Conservation (phyloP, 2,113 vertebrate genomes). For the Ptyas mucosa region DNA sequence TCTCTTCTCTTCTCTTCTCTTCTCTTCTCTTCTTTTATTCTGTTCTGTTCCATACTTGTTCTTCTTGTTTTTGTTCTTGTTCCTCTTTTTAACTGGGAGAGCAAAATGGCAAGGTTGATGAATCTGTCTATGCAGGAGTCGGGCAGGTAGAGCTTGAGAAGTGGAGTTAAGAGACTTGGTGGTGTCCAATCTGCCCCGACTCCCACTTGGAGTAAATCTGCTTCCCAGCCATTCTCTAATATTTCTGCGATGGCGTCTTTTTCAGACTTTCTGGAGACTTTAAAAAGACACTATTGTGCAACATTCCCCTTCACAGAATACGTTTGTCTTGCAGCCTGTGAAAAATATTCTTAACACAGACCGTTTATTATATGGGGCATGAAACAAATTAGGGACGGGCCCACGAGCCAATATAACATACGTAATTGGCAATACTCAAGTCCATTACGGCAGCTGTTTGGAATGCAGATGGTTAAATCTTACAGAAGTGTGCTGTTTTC, state of each 20-base stretch:
- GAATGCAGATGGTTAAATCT: slow-evolving; percentile 47
- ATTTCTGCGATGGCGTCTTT: background rate
- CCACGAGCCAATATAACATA: slow-evolving; percentile 44
- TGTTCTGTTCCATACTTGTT: too few relatives aligned
- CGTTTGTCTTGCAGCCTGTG: slow-evolving; percentile 8
- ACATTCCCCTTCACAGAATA: background rate
- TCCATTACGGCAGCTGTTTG: slow-evolving; percentile 39
- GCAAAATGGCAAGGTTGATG: background rate
- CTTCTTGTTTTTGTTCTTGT: background rate
- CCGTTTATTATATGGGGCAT: slow-evolving; percentile 41
- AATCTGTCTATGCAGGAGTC: background rate
- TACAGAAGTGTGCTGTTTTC: slow-evolving; percentile 52
- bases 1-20: background rate
- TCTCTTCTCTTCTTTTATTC: background rate
- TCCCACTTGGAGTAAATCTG: too few relatives aligned
- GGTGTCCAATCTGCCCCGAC: background rate
- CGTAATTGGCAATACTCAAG: slow-evolving; percentile 52
- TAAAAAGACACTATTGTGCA: slow-evolving; percentile 46
- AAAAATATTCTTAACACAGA: slow-evolving; percentile 44
- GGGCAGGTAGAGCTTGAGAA: background rate
- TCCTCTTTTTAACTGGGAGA: slow-evolving; percentile 6
- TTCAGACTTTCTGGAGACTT: background rate
- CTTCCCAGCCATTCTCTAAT: background rate
- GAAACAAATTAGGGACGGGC: slow-evolving; percentile 47
- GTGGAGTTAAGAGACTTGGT: too few relatives aligned